Percentiles rank a stretch among this genome's conserved stretches.
phyloP scores from a whole-genome alignment of 2,888 invertebrate genomes.

The Mythimna loreyi region DNA sequence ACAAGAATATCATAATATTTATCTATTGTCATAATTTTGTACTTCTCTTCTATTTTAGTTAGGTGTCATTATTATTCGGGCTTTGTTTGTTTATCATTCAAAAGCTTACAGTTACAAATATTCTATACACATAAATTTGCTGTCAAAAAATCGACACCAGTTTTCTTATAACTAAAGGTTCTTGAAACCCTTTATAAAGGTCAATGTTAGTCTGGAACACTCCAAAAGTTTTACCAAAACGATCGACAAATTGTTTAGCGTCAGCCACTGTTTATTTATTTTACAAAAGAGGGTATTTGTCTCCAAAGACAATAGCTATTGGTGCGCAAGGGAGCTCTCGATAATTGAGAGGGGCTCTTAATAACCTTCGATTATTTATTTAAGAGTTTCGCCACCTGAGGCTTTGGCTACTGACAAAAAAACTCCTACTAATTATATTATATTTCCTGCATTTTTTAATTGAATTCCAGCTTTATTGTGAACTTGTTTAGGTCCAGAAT shows the following conservation, averaged over 20 bases:
- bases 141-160: too few relatives aligned
- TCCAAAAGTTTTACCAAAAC: slow-evolving; percentile 47
- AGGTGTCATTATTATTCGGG: neutral
- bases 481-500: slow-evolving; percentile 53
- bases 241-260: slow-evolving; percentile 55
- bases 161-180: neutral
- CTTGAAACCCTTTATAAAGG: slow-evolving; percentile 1
- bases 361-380: slow-evolving; percentile 88
- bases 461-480: slow-evolving; percentile 57
- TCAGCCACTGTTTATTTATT: slow-evolving; percentile 60
- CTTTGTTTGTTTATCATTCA: neutral
- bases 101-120: too few relatives aligned
- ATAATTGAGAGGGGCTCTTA: slow-evolving; percentile 84
- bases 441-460: slow-evolving; percentile 43
- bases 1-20: slow-evolving; percentile 19
- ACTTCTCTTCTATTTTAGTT: slow-evolving; percentile 7
- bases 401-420: slow-evolving; percentile 77
- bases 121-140: too few relatives aligned
- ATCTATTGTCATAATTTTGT: neutral
- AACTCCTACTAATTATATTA: slow-evolving; percentile 76
- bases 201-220: slow-evolving; percentile 6
- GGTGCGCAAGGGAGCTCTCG: slow-evolving; percentile 65
- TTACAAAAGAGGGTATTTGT: slow-evolving; percentile 70
- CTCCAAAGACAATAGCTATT: slow-evolving; percentile 69
- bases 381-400: slow-evolving; percentile 87